A percentile compares a stretch with the other conserved stretches of the same genome.
Evolutionary conservation across 2,888 invertebrate species (phyloP).

Genomic region (Abrostola tripartita): DNA sequence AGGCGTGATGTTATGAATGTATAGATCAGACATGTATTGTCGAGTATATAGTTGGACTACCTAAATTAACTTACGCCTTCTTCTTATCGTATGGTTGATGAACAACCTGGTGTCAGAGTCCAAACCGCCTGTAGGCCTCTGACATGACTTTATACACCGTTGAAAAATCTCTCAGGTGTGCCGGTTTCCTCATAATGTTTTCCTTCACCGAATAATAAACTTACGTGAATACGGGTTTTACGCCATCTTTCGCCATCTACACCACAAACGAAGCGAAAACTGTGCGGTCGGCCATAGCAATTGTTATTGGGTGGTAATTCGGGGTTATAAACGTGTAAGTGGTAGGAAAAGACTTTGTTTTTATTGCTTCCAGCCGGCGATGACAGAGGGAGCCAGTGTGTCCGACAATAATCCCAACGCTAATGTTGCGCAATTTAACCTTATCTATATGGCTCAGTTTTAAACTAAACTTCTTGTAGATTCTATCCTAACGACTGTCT

Average conservation of each 20-base stretch:
- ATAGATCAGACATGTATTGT: no score
- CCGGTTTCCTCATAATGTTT: no score
- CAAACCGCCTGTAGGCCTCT: no score
- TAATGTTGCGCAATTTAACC: constrained; percentile 36
- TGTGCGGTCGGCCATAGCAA: constrained; percentile 64
- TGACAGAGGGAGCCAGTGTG: constrained; percentile 50
- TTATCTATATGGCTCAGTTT: constrained; percentile 28
- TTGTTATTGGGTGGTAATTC: constrained; percentile 76
- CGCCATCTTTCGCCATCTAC: constrained; percentile 4
- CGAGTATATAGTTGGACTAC: neutral
- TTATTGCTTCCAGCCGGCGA: constrained; percentile 51
- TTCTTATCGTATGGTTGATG: no score
- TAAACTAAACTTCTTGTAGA: constrained; percentile 30
- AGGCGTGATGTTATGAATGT: no score
- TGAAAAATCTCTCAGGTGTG: no score
- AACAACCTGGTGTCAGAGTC: no score
- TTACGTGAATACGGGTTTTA: neutral
- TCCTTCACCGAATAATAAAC: no score
- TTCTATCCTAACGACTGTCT: constrained; percentile 6
- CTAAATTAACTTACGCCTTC: neutral
- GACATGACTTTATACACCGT: no score
- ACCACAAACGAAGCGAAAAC: constrained; percentile 51
- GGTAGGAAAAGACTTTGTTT: constrained; percentile 63
- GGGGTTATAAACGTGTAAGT: constrained; percentile 67
- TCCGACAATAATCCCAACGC: constrained; percentile 35